A percentile compares a stretch with the other conserved stretches of the same genome.
Evolutionary conservation across 2,113 vertebrate species (phyloP).

Genomic region (Labeo rohita): DNA sequence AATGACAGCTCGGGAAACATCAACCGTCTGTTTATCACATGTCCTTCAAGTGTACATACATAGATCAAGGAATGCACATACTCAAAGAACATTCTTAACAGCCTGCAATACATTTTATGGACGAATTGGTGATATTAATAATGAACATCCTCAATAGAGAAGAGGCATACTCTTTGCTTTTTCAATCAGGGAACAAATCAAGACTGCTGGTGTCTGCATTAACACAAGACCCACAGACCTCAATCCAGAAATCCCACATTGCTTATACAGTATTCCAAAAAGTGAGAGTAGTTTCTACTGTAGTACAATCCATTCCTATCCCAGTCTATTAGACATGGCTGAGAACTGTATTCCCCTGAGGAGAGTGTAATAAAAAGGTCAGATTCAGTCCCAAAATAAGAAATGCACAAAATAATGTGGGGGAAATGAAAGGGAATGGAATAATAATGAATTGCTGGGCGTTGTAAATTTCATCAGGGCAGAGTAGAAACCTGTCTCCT

Average conservation of each 20-base stretch:
- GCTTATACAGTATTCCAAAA: not conserved
- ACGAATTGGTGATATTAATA: slow-evolving; percentile 14
- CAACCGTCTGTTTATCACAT: not conserved
- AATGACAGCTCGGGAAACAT: not conserved
- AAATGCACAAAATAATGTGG: slow-evolving; percentile 52
- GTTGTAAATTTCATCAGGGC: slow-evolving; percentile 43
- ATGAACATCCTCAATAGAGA: not conserved
- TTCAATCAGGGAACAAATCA: slow-evolving; percentile 25
- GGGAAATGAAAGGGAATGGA: slow-evolving; percentile 57
- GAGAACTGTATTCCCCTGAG: slow-evolving; percentile 29
- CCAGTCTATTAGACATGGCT: slow-evolving; percentile 45
- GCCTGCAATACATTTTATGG: not conserved
- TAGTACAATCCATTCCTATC: slow-evolving; percentile 21
- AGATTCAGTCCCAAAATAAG: slow-evolving; percentile 46
- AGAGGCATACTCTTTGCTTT: not conserved
- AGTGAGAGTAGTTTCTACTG: not conserved
- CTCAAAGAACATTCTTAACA: not conserved
- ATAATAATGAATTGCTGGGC: slow-evolving; percentile 46
- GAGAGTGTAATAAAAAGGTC: slow-evolving; percentile 40
- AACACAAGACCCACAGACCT: not conserved
- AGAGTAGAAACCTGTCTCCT: slow-evolving; percentile 57
- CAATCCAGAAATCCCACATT: slow-evolving; percentile 16
- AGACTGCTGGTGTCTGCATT: not conserved
- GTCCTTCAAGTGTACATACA: not conserved
- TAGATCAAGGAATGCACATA: not conserved